Conservation (phyloP, 2,113 vertebrate species). For the Boleophthalmus pectinirostris region DNA sequence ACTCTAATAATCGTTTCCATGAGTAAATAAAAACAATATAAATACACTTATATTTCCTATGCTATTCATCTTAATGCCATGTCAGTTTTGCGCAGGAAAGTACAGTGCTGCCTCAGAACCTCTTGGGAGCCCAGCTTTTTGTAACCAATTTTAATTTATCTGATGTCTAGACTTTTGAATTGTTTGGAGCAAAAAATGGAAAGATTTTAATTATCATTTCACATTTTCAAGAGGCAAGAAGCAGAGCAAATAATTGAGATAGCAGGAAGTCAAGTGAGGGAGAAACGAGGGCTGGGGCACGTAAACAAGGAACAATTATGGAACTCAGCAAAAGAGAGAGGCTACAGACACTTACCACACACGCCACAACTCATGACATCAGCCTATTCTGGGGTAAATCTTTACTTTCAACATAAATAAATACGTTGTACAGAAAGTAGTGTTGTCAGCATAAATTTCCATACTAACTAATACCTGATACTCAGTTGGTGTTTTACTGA, state of each 20-base stretch:
- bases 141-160: constrained; percentile 34
- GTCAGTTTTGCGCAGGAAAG: too few relatives aligned
- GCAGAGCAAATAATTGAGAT: constrained; percentile 57
- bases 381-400: neutral
- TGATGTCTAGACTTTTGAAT: constrained; percentile 30
- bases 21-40: neutral
- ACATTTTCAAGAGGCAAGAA: constrained; percentile 15
- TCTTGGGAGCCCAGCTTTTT: constrained; percentile 4
- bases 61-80: too few relatives aligned
- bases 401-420: neutral
- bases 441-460: too few relatives aligned
- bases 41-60: too few relatives aligned
- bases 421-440: too few relatives aligned
- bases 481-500: too few relatives aligned
- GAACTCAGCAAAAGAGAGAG: constrained; percentile 57
- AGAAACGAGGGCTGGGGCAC: constrained; percentile 28
- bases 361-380: constrained; percentile 40
- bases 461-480: too few relatives aligned
- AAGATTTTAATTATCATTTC: constrained; percentile 61
- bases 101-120: too few relatives aligned
- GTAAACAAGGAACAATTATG: constrained; percentile 53
- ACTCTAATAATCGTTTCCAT: too few relatives aligned
- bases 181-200: constrained; percentile 41
- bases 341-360: constrained; percentile 29
- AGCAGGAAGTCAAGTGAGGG: constrained; percentile 29